A percentile compares a stretch with the other conserved stretches of the same genome.
Conservation (phyloP, 2,888 invertebrate genomes). For the Seira musarum region DNA sequence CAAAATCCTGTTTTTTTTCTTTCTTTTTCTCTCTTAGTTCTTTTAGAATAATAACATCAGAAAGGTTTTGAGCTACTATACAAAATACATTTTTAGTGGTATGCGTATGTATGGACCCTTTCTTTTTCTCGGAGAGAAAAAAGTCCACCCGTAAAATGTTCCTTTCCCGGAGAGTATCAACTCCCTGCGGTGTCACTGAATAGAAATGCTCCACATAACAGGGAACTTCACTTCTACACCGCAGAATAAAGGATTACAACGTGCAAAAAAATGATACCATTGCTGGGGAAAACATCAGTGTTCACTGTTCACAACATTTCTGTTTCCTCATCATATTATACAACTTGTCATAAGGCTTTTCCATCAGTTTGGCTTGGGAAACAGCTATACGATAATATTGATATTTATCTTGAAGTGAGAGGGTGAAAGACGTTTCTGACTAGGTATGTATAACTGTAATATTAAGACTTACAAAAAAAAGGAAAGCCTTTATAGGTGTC, state of each 20-base stretch:
- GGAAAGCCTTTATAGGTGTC: no score
- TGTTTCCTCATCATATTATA: no score
- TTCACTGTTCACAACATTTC: no score
- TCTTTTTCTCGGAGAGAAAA: not conserved
- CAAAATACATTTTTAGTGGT: not conserved
- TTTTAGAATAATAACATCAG: not conserved
- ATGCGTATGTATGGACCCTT: not conserved
- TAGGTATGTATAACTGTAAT: no score
- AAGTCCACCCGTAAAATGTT: conserved; percentile 38
- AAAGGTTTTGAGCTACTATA: not conserved
- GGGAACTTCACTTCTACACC: conserved; percentile 11
- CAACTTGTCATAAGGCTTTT: no score
- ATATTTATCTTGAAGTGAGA: no score
- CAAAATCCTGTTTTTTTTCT: not conserved
- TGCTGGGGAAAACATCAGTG: no score
- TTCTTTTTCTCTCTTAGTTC: not conserved
- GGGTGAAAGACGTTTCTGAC: no score
- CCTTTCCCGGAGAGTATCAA: conserved; percentile 40
- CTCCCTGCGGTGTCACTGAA: conserved; percentile 36
- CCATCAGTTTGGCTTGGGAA: no score
- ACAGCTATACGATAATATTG: no score
- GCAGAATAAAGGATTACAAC: not conserved
- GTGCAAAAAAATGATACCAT: not conserved
- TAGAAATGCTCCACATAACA: conserved; percentile 29
- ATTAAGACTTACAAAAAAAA: no score